Base-by-base conservation (phyloP, 2,113 vertebrate species). In the Raphicerus campestris region DNA sequence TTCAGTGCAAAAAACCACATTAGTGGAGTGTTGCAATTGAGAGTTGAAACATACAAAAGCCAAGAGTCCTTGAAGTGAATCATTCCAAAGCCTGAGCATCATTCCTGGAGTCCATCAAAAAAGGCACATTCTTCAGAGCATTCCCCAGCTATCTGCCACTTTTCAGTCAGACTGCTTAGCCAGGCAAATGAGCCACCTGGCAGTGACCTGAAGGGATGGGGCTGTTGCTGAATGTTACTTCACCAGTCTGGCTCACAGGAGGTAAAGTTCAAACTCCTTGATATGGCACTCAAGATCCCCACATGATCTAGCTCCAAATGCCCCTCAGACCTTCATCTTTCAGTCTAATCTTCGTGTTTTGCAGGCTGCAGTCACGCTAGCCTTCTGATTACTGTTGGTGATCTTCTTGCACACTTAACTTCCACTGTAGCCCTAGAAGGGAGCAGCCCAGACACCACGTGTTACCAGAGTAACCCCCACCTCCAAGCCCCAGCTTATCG, bases 1-100 rank as follows among this genome's bases (percentile, higher is more conserved):
- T 98, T 98, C 97, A 96, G 96, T 98, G 97, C 96, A 97, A 97
- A 97, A 97, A 97, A 96, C 75, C 98, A 97, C 97, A 97, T 97
- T 96, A 96, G 95, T 96, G 93, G 96, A 98, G 94, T 96, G 93
- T 97, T 98, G 93, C 97, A 94, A 97, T 97, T 63, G 96, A 98
- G 96, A 98, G 89, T 97, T 97, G 96, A 98, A 97, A 98, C 89
- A 97, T 89, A 98, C 96, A 98, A 94, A 97, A 98, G 95, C 97
- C 94, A 98, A 96, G 96, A 97, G 96, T 95, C 95, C 97, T 97
- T 97, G 93, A 97, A 96, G 98, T 96, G 87, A 95, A 97, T 97
- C 95, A 97, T 97, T 96, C 96, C 91, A 77, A 95, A 97, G 63
- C 53, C 94, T 58, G 58, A 97, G 96, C 77, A 93, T 93, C 92